phyloP scores from a whole-genome alignment of 2,113 vertebrate genomes.

The Astatoreochromis straeleni region DNA sequence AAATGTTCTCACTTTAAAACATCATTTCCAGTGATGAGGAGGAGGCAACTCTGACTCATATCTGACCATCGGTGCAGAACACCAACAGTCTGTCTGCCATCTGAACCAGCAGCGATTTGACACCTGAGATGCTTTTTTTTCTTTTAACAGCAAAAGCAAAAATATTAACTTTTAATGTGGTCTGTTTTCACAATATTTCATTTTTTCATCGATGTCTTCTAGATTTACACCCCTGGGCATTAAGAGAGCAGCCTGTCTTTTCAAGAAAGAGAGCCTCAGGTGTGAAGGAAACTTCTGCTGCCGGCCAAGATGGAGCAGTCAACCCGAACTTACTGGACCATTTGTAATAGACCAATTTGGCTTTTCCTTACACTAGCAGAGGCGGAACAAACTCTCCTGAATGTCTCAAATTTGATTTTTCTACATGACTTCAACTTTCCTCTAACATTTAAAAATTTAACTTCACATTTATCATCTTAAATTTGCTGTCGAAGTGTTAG shows the following conservation, averaged over 20 bases:
- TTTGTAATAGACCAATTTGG: slow-evolving; percentile 24
- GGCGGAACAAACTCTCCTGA: background rate
- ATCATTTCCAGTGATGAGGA: slow-evolving; percentile 20
- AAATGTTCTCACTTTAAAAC: slow-evolving; percentile 42
- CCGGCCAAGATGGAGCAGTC: slow-evolving; percentile 28
- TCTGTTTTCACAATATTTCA: slow-evolving; percentile 23
- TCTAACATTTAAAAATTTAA: background rate
- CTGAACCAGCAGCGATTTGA: background rate
- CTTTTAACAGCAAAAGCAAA: background rate
- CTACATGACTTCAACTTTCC: background rate
- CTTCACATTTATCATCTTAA: background rate
- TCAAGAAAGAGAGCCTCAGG: slow-evolving; percentile 9
- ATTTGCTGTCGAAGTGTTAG: background rate
- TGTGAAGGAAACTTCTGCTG: slow-evolving; percentile 26
- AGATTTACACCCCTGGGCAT: background rate
- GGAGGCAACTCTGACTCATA: slow-evolving; percentile 49
- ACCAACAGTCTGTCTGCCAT: slow-evolving; percentile 5
- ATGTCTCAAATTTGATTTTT: background rate
- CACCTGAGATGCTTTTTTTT: background rate
- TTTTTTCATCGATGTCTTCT: slow-evolving; percentile 10
- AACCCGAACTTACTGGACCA: slow-evolving; percentile 4
- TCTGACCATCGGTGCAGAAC: slow-evolving; percentile 22
- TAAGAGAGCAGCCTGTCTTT: background rate
- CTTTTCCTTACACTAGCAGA: background rate
- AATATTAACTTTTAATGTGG: background rate